phyloP scores from a whole-genome alignment of 2,888 invertebrate genomes.

The Andrena fulva region DNA sequence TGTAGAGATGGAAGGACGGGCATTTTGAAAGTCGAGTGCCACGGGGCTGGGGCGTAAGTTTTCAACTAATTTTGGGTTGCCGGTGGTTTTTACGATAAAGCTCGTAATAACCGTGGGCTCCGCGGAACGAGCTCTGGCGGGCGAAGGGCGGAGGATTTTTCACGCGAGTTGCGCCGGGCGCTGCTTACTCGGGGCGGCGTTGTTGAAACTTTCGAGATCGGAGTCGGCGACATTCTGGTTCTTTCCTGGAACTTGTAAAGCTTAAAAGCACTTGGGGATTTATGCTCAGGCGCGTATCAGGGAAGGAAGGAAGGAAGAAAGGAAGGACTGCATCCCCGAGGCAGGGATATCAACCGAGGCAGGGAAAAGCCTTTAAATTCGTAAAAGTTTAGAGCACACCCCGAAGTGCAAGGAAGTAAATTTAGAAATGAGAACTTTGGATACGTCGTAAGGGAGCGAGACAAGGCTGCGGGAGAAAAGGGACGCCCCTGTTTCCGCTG shows the following conservation, averaged over 20 bases:
- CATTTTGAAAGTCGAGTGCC: constrained; percentile 21
- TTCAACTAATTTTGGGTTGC: constrained; percentile 67
- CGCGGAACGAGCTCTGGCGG: neutral
- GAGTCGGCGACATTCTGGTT: constrained; percentile 63
- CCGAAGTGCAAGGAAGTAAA: constrained; percentile 58
- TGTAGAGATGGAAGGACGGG: neutral
- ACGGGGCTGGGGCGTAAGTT: constrained; percentile 48
- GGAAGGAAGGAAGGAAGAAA: constrained; percentile 24
- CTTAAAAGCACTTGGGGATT: constrained; percentile 74
- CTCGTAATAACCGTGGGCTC: constrained; percentile 60
- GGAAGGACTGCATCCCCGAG: constrained; percentile 42
- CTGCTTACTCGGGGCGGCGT: constrained; percentile 18
- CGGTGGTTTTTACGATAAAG: constrained; percentile 67
- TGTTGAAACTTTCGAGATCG: constrained; percentile 67
- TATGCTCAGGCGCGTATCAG: constrained; percentile 69
- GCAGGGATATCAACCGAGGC: constrained; percentile 54
- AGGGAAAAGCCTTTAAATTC: constrained; percentile 63
- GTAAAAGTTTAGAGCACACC: constrained; percentile 60
- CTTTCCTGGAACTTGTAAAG: constrained; percentile 72
- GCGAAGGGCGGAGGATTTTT: constrained; percentile 49
- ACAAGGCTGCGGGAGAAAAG: neutral
- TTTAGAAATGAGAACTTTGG: constrained; percentile 61
- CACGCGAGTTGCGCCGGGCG: constrained; percentile 31
- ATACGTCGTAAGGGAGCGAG: constrained; percentile 45
- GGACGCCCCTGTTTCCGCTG: constrained; percentile 13